A percentile compares a stretch with the other conserved stretches of the same genome.
These are phyloP conservation scores for Elysia crispata DNA, from an alignment of 2,888 invertebrate genomes.

Conservation along the genomic window DNA sequence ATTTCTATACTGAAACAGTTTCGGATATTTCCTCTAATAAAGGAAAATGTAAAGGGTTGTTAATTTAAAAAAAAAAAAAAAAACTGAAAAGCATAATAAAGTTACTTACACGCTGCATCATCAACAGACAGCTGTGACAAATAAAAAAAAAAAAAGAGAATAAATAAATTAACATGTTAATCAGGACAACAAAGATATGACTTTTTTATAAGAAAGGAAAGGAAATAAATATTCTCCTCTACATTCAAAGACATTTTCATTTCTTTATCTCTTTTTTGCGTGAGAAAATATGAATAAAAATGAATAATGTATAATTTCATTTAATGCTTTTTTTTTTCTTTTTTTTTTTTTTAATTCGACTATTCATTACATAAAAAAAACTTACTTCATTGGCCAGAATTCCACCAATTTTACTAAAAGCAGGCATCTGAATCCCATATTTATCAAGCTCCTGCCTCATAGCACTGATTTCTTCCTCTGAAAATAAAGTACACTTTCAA, in stretches of 20 bases:
- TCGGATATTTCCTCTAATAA: too few relatives aligned
- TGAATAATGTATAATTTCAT: too few relatives aligned
- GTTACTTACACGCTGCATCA: constrained; percentile 77
- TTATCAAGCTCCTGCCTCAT: constrained; percentile 85
- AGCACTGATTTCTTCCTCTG: constrained; percentile 83
- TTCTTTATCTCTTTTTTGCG: too few relatives aligned
- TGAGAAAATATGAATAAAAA: too few relatives aligned
- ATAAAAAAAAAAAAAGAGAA: constrained; percentile 53
- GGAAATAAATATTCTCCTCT: neutral
- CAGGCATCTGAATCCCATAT: constrained; percentile 85
- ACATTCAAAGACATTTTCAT: neutral
- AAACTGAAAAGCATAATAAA: neutral
- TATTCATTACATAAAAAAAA: too few relatives aligned
- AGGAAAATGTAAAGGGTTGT: too few relatives aligned
- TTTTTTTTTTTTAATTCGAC: too few relatives aligned
- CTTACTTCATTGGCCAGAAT: constrained; percentile 81
- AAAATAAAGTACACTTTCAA: too few relatives aligned
- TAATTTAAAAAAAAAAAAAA: too few relatives aligned
- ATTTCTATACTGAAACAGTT: too few relatives aligned
- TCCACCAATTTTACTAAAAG: constrained; percentile 87
- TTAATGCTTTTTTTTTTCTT: too few relatives aligned
- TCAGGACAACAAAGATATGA: neutral
- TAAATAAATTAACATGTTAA: neutral
- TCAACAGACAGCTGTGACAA: constrained; percentile 75
- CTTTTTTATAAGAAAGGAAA: neutral